Base-by-base conservation (phyloP, 2,797 vertebrate genomes). In the Lagorchestes hirsutus region DNA sequence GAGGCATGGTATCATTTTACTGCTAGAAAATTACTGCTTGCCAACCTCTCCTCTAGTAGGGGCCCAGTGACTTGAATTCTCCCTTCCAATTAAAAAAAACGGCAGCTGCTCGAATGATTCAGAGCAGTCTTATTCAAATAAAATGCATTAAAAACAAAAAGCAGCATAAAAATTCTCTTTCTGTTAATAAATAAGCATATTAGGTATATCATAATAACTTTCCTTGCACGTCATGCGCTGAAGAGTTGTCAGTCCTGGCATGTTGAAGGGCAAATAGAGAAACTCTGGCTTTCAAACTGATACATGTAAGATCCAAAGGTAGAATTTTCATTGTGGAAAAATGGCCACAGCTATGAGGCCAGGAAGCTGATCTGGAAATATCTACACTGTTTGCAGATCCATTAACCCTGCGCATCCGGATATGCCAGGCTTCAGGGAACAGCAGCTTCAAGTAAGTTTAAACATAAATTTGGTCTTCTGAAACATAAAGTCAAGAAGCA, bases 1-100 rank as follows among this genome's bases (percentile, higher is more conserved):
- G 98, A 97, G 98, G 98, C 98, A 98, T 96, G 98, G 98, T 98
- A 98, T 98, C 98, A 98, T 98, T 99, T 98, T 98, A 98, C 98
- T 96, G 98, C 97, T 98, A 95, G 50, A 97, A 97, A 98, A 98
- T 96, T 91, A 96, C 97, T 91, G 97, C 97, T 97, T 98, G 97
- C 97, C 98, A 98, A 96, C 97, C 98, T 98, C 98, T 98, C 97
- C 97, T 98, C 98, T 97, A 97, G 97, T 93, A 98, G 98, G 97
- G 98, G 97, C 97, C 97, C 97, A 95, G 91, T 55, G 90, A 97
- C 95, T 96, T 96, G 3, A 96, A 67, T 97, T 97, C 95, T 95
- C 91, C 97, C 97, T 97, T 95, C 95, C 97, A 97, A 96, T 82
- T 55, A 90, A 91, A 22, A 4, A 9, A 8, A n/a, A 24, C 28